Conservation (phyloP, 1,140 invertebrate species). For the Hylaeus anthracinus region DNA sequence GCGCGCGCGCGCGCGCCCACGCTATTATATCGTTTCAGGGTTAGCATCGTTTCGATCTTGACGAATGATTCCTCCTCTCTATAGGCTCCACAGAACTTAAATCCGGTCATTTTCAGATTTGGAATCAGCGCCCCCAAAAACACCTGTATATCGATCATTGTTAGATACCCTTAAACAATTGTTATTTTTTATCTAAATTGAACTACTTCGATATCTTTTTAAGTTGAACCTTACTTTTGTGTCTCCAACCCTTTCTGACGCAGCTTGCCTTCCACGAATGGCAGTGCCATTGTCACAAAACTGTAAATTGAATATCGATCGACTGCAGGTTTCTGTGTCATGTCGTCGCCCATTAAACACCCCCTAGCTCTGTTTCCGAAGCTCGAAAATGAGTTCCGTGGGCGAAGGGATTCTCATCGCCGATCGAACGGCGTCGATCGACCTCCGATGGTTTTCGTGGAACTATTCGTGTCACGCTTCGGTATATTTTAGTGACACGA, state of each 20-base stretch:
- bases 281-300: slow-evolving; percentile 76
- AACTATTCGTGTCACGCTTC: neutral
- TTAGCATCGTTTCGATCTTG: slow-evolving; percentile 32
- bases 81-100: too few relatives aligned
- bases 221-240: neutral
- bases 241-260: slow-evolving; percentile 17
- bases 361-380: slow-evolving; percentile 32
- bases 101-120: too few relatives aligned
- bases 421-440: slow-evolving; percentile 12
- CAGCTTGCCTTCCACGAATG: slow-evolving; percentile 64
- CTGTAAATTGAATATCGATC: slow-evolving; percentile 80
- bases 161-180: too few relatives aligned
- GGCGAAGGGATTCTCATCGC: neutral
- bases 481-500: neutral
- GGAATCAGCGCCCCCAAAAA: too few relatives aligned
- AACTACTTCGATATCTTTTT: too few relatives aligned
- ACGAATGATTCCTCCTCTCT: slow-evolving; percentile 20
- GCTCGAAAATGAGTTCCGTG: slow-evolving; percentile 43
- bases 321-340: slow-evolving; percentile 61
- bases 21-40: slow-evolving; percentile 52
- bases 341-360: slow-evolving; percentile 70
- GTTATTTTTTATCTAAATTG: too few relatives aligned
- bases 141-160: too few relatives aligned
- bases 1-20: slow-evolving; percentile 44
- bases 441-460: neutral